Percentiles rank a stretch among this genome's conserved stretches.
Evolutionary conservation across 2,113 vertebrate genomes (phyloP).

Genomic region (Pagrus major): DNA sequence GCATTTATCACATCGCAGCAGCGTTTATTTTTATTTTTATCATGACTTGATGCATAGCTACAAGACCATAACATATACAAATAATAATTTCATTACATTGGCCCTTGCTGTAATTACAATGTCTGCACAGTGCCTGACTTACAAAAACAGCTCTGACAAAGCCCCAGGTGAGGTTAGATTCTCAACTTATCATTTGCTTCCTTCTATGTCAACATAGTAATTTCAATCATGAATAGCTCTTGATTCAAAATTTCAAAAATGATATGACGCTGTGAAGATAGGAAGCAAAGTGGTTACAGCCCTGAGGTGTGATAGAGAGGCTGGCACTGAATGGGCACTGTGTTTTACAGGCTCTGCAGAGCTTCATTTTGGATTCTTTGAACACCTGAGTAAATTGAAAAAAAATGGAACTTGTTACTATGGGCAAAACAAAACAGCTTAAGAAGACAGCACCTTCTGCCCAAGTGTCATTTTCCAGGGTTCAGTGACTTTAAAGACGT

Average conservation of each 20-base stretch:
- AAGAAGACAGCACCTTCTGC: background rate
- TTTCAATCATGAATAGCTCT: conserved; percentile 14
- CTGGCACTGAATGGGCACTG: background rate
- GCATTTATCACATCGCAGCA: conserved; percentile 68
- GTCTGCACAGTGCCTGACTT: conserved; percentile 26
- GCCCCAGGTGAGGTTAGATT: conserved; percentile 34
- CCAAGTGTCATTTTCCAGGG: too few relatives aligned
- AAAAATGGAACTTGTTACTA: conserved; percentile 19
- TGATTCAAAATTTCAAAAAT: conserved; percentile 43
- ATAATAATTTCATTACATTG: conserved; percentile 76
- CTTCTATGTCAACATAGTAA: conserved; percentile 52
- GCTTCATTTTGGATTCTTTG: conserved; percentile 14
- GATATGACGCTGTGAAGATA: conserved; percentile 6
- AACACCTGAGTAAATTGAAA: conserved; percentile 15
- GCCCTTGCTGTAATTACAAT: conserved; percentile 62
- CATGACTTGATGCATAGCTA: conserved; percentile 75
- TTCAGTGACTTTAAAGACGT: too few relatives aligned
- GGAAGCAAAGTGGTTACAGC: conserved; percentile 20
- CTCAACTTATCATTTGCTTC: conserved; percentile 41
- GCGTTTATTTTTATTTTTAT: conserved; percentile 24
- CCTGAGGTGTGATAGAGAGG: conserved; percentile 13
- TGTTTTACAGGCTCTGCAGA: conserved; percentile 37
- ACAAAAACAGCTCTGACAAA: conserved; percentile 32
- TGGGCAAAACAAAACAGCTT: conserved; percentile 35
- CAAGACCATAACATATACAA: conserved; percentile 80